Percentiles rank a stretch among this genome's conserved stretches.
phyloP scores from a whole-genome alignment of 1,140 invertebrate species.

The Caerostris darwini region DNA sequence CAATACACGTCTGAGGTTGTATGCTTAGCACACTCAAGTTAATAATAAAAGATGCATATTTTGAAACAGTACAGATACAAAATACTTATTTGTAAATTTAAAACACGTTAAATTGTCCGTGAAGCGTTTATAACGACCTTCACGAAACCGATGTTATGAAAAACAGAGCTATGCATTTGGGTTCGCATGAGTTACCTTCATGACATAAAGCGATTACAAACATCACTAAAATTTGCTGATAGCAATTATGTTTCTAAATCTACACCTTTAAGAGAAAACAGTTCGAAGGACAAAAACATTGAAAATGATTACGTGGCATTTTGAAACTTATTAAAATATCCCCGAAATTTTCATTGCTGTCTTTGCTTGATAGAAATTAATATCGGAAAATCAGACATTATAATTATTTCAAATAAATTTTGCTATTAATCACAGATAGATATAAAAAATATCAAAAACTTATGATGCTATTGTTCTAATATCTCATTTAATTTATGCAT shows the following conservation, averaged over 20 bases:
- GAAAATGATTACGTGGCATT: no score
- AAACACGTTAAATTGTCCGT: conserved; percentile 49
- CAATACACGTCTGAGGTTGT: conserved; percentile 51
- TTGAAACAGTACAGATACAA: conserved; percentile 54
- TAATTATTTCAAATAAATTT: no score
- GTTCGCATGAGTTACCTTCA: background rate
- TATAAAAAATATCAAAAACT: no score
- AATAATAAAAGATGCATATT: conserved; percentile 42
- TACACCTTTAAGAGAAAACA: background rate
- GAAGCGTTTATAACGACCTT: conserved; percentile 52
- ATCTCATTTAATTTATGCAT: no score
- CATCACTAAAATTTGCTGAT: background rate
- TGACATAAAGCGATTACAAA: conserved; percentile 17
- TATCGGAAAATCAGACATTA: no score
- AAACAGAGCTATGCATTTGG: background rate
- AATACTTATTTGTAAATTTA: conserved; percentile 71
- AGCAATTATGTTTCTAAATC: background rate
- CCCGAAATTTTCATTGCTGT: no score
- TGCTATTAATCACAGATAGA: no score
- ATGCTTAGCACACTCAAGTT: conserved; percentile 62
- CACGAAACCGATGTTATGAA: conserved; percentile 6
- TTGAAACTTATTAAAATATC: no score
- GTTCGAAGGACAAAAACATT: background rate
- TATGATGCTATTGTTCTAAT: no score
- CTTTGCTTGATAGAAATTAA: no score